Evolutionary conservation across 2,888 invertebrate genomes (phyloP), one percentile per base, ranked within the genome.

Genomic region (Nasonovia ribisnigri): DNA sequence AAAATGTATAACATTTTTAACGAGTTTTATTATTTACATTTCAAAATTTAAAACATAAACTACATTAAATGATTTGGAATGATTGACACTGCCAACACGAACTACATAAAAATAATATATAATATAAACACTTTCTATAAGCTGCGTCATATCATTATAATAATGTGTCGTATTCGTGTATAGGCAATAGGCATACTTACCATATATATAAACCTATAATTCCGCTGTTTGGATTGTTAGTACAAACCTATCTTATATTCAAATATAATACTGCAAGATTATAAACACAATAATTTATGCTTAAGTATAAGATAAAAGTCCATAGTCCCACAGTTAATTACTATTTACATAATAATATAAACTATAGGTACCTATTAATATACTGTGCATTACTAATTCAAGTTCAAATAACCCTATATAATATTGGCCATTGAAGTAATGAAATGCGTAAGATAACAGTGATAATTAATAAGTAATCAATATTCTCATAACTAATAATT

Each of bases 281-380:
- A 77, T 42, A 36, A 77, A 36, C 20, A 36, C 36, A 36, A 77
- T 36, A 77, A 36, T 77, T 77, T 77, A 36, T 77, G 36, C 77
- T 77, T 77, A 20, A 20, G 77, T 20, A 77, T 77, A 77, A 77
- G 36, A 77, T 36, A 77, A 77, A 77, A 77, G 77, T 77, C 16
- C 77, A 77, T 36, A 20, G 36, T 77, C 77, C 20, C 36, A 36
- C 6, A 36, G 36, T 36, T 36, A 67, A 67, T 67, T 36, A 36
- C 67, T 67, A 67, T 67, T n/a, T 67, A 67, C 67, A 67, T 67
- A 57, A 67, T 67, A 57, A 54, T 57, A 67, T 67, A 36, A 67
- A 36, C 67, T 67, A n/a, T n/a, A n/a, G n/a, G n/a, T n/a, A 67
- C 67, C 67, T 36, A 67, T 36, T 67, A 67, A 67, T 67, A 51